phyloP scores from a whole-genome alignment of 2,797 vertebrate species.

The Tragopan temminckii region DNA sequence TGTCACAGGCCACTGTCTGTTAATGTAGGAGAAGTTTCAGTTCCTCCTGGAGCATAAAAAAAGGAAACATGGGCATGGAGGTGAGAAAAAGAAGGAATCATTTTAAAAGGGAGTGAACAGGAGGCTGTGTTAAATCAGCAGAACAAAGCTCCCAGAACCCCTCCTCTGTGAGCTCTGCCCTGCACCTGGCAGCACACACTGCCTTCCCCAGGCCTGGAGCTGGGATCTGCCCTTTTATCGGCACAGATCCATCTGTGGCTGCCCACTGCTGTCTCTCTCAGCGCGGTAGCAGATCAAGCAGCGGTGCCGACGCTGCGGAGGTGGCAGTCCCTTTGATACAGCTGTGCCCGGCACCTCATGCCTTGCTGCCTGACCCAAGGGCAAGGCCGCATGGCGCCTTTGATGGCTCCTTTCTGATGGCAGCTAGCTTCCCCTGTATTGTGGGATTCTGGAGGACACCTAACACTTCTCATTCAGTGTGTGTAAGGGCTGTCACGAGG shows the following conservation, averaged over 20 bases:
- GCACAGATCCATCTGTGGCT: background rate
- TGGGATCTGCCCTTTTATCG: background rate
- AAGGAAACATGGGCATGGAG: background rate
- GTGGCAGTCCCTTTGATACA: constrained; percentile 58
- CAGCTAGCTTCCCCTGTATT: constrained; percentile 11
- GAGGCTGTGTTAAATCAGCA: background rate
- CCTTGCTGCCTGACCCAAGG: constrained; percentile 33
- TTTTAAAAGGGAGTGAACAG: constrained; percentile 30
- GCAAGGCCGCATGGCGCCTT: background rate
- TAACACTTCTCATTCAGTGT: constrained; percentile 51
- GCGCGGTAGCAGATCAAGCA: background rate
- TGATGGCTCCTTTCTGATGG: constrained; percentile 53
- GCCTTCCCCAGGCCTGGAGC: background rate
- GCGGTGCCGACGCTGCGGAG: background rate
- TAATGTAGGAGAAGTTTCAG: constrained; percentile 18
- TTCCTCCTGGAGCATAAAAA: background rate
- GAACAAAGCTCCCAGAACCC: constrained; percentile 21
- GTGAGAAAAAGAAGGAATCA: background rate
- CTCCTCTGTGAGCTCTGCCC: background rate
- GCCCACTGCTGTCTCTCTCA: background rate
- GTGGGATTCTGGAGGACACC: constrained; percentile 46
- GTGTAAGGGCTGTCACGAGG: constrained; percentile 32
- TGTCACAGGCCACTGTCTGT: constrained; percentile 37
- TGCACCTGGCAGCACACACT: background rate
- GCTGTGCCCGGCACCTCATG: constrained; percentile 28